Conservation (phyloP, 2,113 vertebrate genomes). For the Genyomyrus donnyi region DNA sequence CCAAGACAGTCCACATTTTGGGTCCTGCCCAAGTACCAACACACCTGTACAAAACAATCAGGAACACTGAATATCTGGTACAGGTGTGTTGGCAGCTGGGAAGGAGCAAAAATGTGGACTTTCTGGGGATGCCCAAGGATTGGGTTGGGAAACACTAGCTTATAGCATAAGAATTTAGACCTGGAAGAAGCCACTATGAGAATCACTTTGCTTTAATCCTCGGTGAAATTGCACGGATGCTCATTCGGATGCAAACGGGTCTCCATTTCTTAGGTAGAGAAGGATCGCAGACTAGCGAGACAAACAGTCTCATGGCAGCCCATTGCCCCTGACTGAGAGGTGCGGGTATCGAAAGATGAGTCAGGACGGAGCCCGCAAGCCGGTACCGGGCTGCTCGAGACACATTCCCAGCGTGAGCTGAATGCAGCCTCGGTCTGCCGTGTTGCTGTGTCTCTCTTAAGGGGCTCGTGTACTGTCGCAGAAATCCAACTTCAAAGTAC, state of each 20-base stretch:
- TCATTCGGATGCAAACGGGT: background rate
- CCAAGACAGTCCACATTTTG: background rate
- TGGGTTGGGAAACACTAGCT: background rate
- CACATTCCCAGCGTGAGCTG: background rate
- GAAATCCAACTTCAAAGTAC: slow-evolving; percentile 56
- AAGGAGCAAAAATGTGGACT: background rate
- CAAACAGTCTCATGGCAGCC: background rate
- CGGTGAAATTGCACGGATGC: background rate
- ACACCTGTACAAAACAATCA: background rate
- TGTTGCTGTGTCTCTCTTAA: slow-evolving; percentile 46
- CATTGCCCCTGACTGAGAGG: background rate
- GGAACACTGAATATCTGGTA: background rate
- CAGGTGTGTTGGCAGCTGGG: background rate
- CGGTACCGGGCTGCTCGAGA: background rate
- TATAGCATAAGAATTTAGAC: background rate
- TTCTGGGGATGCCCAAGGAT: background rate
- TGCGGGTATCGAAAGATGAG: background rate
- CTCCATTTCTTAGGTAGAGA: background rate
- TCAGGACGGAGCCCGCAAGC: background rate
- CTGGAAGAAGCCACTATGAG: background rate
- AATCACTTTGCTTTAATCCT: background rate
- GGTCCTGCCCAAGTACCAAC: background rate
- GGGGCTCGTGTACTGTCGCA: slow-evolving; percentile 38
- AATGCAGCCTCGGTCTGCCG: slow-evolving; percentile 28
- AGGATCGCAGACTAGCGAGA: background rate